Evolutionary conservation across 2,888 invertebrate genomes (phyloP).

Genomic region (Flexamia atlantica): DNA sequence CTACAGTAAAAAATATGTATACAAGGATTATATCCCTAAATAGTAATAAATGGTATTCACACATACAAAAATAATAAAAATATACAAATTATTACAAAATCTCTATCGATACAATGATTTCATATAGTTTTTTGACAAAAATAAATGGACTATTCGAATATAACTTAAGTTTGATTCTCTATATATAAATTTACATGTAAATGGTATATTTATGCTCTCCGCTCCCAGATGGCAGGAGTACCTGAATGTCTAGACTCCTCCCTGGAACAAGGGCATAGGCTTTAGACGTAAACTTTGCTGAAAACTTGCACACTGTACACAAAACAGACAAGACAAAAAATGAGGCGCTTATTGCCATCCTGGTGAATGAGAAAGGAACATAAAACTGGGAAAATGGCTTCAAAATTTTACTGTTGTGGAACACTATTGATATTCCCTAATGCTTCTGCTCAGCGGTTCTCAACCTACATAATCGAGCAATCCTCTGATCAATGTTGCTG

Average conservation of each 20-base stretch:
- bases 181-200: constrained; percentile 50
- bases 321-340: too few species aligned
- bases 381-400: too few species aligned
- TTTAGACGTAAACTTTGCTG: too few species aligned
- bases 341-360: too few species aligned
- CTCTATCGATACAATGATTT: constrained; percentile 39
- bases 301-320: too few species aligned
- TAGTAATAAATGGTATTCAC: neutral
- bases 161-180: constrained; percentile 44
- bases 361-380: too few species aligned
- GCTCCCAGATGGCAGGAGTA: neutral
- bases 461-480: too few species aligned
- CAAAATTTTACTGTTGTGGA: too few species aligned
- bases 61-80: constrained; percentile 43
- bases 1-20: constrained; percentile 16
- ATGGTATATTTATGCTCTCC: constrained; percentile 28
- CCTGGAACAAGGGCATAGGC: constrained; percentile 3
- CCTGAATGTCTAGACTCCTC: constrained; percentile 1
- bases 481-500: too few species aligned
- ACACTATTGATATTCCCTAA: too few species aligned
- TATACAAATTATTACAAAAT: constrained; percentile 47
- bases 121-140: constrained; percentile 33
- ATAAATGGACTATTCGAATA: constrained; percentile 56
- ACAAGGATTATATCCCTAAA: constrained; percentile 22
- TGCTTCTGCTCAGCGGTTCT: too few species aligned